Conservation (phyloP, 2,888 invertebrate genomes). For the Uropetala carovei region DNA sequence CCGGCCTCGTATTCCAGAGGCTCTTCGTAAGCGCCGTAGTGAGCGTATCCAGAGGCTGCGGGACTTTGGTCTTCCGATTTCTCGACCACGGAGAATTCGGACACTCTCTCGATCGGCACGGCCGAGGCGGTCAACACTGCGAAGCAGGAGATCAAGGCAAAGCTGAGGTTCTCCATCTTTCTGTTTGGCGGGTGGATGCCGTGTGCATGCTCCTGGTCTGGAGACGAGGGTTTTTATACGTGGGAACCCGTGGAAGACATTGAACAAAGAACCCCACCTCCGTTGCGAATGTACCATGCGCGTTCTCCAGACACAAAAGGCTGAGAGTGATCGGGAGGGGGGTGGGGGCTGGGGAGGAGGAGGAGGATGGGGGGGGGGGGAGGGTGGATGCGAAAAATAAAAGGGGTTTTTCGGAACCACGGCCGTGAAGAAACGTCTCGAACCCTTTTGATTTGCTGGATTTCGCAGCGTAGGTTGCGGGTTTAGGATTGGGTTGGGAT, state of each 20-base stretch:
- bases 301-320: not conserved
- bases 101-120: not conserved
- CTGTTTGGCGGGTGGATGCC: not conserved
- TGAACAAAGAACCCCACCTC: not conserved
- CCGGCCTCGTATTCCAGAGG: slow-evolving; percentile 36
- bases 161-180: slow-evolving; percentile 15
- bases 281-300: not conserved
- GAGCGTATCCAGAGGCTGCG: slow-evolving; percentile 26
- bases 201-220: not conserved
- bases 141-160: slow-evolving; percentile 13
- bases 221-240: not conserved
- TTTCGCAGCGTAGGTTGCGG: not conserved
- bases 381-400: not conserved
- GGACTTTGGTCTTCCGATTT: slow-evolving; percentile 30
- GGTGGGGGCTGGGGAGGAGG: too few relatives aligned
- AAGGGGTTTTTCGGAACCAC: slow-evolving; percentile 32
- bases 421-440: not conserved
- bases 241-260: not conserved
- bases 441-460: not conserved
- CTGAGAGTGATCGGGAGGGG: not conserved
- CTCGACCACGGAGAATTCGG: slow-evolving; percentile 16
- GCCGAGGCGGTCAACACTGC: not conserved
- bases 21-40: not conserved
- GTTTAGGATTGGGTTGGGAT: not conserved
- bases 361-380: not conserved